Conservation (phyloP, 2,888 invertebrate species). For the Eledona agricola region DNA sequence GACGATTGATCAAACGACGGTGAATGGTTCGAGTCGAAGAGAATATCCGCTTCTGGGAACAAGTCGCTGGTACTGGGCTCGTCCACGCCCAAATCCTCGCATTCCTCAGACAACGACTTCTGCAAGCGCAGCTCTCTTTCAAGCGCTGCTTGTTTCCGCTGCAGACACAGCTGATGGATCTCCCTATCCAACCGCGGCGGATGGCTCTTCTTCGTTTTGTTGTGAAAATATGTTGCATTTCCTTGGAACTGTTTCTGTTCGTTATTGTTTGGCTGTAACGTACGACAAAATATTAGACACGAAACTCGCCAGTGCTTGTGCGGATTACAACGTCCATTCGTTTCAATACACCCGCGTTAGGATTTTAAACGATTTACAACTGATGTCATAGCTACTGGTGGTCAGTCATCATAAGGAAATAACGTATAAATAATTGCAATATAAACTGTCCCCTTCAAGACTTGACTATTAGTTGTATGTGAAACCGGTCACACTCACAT, state of each 20-base stretch:
- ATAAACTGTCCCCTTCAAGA: too few relatives aligned
- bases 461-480: too few relatives aligned
- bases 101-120: slow-evolving; percentile 80
- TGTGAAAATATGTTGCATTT: slow-evolving; percentile 54
- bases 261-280: slow-evolving; percentile 47
- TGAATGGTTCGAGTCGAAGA: slow-evolving; percentile 78
- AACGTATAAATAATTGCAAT: too few relatives aligned
- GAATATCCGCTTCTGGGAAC: slow-evolving; percentile 79
- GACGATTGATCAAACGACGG: slow-evolving; percentile 70
- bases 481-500: too few relatives aligned
- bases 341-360: too few relatives aligned
- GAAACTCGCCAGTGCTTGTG: too few relatives aligned
- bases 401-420: too few relatives aligned
- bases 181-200: slow-evolving; percentile 56
- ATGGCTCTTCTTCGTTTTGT: slow-evolving; percentile 55
- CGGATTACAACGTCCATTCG: too few relatives aligned
- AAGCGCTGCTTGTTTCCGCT: slow-evolving; percentile 65
- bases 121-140: slow-evolving; percentile 68
- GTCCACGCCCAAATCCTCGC: slow-evolving; percentile 81
- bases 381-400: too few relatives aligned
- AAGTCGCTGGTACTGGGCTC: slow-evolving; percentile 82
- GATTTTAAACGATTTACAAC: too few relatives aligned
- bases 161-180: slow-evolving; percentile 56
- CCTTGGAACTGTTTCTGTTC: slow-evolving; percentile 52
- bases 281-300: too few relatives aligned